Conservation (phyloP, 2,888 invertebrate genomes). For the Rotaria magnacalcarata region DNA sequence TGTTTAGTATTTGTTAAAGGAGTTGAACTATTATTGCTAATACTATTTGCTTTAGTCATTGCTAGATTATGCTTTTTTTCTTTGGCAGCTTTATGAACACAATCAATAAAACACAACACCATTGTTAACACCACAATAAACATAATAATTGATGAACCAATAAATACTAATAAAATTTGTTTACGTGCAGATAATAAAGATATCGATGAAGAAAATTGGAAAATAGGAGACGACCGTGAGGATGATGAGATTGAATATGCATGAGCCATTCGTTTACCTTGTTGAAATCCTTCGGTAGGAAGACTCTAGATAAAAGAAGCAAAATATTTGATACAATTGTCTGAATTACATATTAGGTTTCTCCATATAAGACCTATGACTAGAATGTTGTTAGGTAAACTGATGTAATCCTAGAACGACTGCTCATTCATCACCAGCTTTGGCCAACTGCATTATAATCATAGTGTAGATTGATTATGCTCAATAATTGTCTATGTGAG, state of each 20-base stretch:
- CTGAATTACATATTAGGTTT: too few relatives aligned
- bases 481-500: too few relatives aligned
- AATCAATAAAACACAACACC: conserved; percentile 20
- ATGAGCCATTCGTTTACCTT: conserved; percentile 13
- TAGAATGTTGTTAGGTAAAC: too few relatives aligned
- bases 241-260: neutral
- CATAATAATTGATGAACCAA: neutral
- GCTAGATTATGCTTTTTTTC: neutral
- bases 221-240: neutral
- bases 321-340: too few relatives aligned
- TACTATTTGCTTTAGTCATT: neutral
- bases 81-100: neutral
- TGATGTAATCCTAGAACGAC: too few relatives aligned
- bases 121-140: conserved; percentile 6
- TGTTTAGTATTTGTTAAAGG: neutral
- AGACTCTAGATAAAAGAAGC: neutral
- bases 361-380: too few relatives aligned
- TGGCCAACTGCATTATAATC: too few relatives aligned
- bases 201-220: neutral
- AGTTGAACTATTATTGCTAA: neutral
- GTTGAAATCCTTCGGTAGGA: neutral
- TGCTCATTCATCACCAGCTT: too few relatives aligned
- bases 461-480: too few relatives aligned
- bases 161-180: neutral
- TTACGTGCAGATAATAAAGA: neutral